Evolutionary conservation across 2,113 vertebrate genomes (phyloP).

Genomic region (Zosterops borbonicus): DNA sequence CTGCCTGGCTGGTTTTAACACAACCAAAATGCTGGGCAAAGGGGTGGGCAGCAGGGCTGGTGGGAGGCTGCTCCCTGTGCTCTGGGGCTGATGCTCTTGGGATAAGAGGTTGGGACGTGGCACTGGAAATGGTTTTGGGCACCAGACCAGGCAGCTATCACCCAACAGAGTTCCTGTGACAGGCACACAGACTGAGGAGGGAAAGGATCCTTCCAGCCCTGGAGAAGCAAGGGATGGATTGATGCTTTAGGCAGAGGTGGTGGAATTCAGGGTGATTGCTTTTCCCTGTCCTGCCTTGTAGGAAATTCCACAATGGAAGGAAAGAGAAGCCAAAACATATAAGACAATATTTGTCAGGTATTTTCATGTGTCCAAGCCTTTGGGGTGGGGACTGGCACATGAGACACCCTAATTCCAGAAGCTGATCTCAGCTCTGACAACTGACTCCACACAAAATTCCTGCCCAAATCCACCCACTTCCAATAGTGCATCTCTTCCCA

Average conservation of each 20-base stretch:
- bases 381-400: fast-evolving
- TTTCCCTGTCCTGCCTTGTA: not conserved
- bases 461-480: not conserved
- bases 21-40: not conserved
- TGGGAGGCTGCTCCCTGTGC: not conserved
- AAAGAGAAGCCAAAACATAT: not conserved
- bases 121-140: not conserved
- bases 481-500: not conserved
- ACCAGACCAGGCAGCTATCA: fast-evolving
- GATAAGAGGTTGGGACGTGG: fast-evolving
- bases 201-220: not conserved
- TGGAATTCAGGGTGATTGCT: not conserved
- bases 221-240: not conserved
- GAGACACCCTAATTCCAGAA: not conserved
- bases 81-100: not conserved
- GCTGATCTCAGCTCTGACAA: not conserved
- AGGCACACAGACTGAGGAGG: not conserved
- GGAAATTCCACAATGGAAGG: not conserved
- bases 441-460: not conserved
- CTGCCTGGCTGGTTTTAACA: not conserved
- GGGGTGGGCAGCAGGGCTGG: not conserved
- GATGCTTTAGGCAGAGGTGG: not conserved
- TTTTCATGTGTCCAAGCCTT: not conserved
- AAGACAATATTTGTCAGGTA: not conserved
- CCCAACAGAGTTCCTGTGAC: not conserved